These are phyloP conservation scores for Aurelia aurita DNA, from an alignment of 30 jellyfish, hydroid and myxozoan genomes.

Conservation along the genomic window DNA sequence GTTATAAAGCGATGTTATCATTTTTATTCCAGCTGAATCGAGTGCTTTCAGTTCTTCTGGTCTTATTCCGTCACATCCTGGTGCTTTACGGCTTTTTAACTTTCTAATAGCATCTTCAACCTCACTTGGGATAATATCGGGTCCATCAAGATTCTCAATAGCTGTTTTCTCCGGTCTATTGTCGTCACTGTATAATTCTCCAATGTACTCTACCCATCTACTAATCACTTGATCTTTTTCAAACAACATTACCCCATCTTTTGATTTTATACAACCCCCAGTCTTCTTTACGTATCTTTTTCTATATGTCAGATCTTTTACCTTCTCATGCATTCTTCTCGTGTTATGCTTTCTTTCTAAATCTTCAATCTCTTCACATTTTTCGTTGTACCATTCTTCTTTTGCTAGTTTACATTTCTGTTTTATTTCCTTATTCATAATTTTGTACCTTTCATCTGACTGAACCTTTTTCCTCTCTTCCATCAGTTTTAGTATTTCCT, in stretches of 20 bases:
- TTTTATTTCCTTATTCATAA: background rate
- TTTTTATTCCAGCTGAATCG: slow-evolving; percentile 1
- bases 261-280: background rate
- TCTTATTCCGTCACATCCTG: slow-evolving; percentile 29
- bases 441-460: background rate
- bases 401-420: background rate
- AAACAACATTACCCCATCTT: too few relatives aligned
- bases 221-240: too few relatives aligned
- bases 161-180: background rate
- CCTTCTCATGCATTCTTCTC: background rate
- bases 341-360: background rate
- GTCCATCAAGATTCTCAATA: background rate
- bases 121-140: background rate
- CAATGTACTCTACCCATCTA: slow-evolving; percentile 48
- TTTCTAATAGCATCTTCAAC: slow-evolving; percentile 1
- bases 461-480: background rate
- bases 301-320: background rate
- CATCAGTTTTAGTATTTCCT: slow-evolving; percentile 2
- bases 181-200: slow-evolving; percentile 14
- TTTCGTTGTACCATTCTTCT: background rate
- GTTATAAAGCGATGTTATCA: background rate
- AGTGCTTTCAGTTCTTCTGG: slow-evolving; percentile 25
- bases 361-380: slow-evolving; percentile 15
- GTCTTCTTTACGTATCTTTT: background rate
- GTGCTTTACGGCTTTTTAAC: slow-evolving; percentile 6